A percentile compares a stretch with the other conserved stretches of the same genome.
Conservation (phyloP, 2,113 vertebrate species). For the Picathartes gymnocephalus region DNA sequence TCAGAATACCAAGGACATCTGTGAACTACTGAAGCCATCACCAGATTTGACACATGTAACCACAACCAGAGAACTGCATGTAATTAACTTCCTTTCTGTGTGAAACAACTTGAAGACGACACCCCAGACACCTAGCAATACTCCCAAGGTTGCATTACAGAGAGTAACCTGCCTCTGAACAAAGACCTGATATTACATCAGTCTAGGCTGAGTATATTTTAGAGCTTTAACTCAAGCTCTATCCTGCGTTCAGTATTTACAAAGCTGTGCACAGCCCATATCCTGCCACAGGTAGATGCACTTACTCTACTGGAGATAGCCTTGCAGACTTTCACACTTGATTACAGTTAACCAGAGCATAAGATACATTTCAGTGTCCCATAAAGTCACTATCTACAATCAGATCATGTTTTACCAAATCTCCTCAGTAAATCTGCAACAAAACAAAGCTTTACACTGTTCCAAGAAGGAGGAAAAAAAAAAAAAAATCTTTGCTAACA, state of each 20-base stretch:
- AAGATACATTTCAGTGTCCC: not conserved
- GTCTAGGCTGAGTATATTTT: not conserved
- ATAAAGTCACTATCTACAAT: not conserved
- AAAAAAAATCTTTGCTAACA: not conserved
- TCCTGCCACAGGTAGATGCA: not conserved
- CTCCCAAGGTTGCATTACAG: not conserved
- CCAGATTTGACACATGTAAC: not conserved
- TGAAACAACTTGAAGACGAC: not conserved
- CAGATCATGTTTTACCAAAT: not conserved
- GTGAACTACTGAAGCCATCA: not conserved
- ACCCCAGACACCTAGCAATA: not conserved
- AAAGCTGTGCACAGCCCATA: not conserved
- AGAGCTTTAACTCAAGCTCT: not conserved
- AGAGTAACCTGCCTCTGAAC: not conserved
- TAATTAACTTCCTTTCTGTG: not conserved
- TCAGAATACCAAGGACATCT: not conserved
- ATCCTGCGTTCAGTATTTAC: not conserved
- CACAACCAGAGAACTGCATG: not conserved
- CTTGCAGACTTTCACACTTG: not conserved
- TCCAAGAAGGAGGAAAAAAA: not conserved
- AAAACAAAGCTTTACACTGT: not conserved
- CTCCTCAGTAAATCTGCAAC: not conserved
- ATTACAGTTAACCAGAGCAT: not conserved
- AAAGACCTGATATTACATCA: not conserved
- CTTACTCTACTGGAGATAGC: not conserved